Evolutionary conservation across 2,888 invertebrate species (phyloP), one percentile per base, ranked within the genome.

Genomic region (Eledone cirrhosa): DNA sequence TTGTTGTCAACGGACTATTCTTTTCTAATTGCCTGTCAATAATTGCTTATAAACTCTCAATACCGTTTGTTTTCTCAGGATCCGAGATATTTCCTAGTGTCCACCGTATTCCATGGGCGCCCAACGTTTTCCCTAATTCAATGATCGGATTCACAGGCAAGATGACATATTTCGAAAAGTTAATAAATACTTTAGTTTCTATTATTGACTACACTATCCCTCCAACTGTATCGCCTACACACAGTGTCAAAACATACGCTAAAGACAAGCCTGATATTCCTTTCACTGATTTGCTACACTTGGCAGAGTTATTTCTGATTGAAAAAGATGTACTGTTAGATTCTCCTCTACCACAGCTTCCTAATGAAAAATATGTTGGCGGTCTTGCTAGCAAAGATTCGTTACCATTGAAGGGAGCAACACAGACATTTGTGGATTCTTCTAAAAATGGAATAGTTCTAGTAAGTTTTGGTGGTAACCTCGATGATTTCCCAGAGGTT

Each of bases 401-500:
- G 2, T 78, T 82, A 27, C 59, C 77, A 0, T 72, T 84, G 7
- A 53, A 78, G 24, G 63, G 27, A 14, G 59, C 80, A 13, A 41
- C 82, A 27, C 47, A 80, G 31, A 27, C 59, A 14, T 80, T 83
- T 24, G 77, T 82, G 41, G 77, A 82, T 48, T 48, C 59, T 8
- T 77, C 79, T 47, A 76, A 63, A 14, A 47, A 81, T 24, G 84
- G 82, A 8, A 80, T 78, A 2, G 80, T 84, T 75, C 48, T 84
- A 14, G 78, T 83, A 16, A 80, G 82, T 0, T 81, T 84, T 77
- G 84, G 84, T 7, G 80, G 80, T 11, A 14, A 79, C 27, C 27
- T 79, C 1, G 77, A 78, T 63, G n/a, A 76, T 16, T 29, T 81
- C 24, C 82, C 84, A 16, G 27, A 48, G 11, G 72, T 82, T 16